These are phyloP conservation scores for Aleiodes testaceus DNA, from an alignment of 2,888 invertebrate genomes.

Conservation along the genomic window DNA sequence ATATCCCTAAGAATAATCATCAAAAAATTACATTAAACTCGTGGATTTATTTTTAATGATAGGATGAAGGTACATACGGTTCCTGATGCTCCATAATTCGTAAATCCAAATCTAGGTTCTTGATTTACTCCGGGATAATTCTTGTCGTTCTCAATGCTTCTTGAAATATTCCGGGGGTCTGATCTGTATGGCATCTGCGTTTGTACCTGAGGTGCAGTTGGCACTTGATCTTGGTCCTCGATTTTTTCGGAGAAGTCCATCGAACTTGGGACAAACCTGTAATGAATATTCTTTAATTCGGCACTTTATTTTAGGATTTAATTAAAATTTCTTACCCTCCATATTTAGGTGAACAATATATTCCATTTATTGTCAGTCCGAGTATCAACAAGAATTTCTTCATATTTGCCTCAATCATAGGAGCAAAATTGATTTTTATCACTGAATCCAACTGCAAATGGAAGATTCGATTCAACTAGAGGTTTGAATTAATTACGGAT, in stretches of 20 bases:
- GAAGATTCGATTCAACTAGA: not conserved
- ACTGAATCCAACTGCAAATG: not conserved
- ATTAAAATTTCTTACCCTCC: constrained; percentile 61
- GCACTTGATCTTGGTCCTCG: constrained; percentile 67
- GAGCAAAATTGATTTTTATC: not conserved
- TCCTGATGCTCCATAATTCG: constrained; percentile 67
- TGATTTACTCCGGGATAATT: constrained; percentile 63
- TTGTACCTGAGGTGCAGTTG: constrained; percentile 62
- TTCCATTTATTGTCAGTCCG: constrained; percentile 49
- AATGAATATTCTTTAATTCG: not conserved
- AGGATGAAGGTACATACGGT: constrained; percentile 59
- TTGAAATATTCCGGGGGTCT: constrained; percentile 51
- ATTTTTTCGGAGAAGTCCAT: constrained; percentile 61
- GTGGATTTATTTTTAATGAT: no score
- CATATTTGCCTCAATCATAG: constrained; percentile 48
- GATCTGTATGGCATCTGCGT: constrained; percentile 50
- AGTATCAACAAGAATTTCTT: constrained; percentile 45
- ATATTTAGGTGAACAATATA: constrained; percentile 64
- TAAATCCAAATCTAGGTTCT: constrained; percentile 71
- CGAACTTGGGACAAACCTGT: constrained; percentile 73
- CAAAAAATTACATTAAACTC: no score
- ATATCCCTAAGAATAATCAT: constrained; percentile 58
- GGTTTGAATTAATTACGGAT: not conserved
- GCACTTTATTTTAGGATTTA: not conserved
- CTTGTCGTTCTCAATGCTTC: constrained; percentile 55